phyloP scores from a whole-genome alignment of 2,113 vertebrate species.

The Menura novaehollandiae region DNA sequence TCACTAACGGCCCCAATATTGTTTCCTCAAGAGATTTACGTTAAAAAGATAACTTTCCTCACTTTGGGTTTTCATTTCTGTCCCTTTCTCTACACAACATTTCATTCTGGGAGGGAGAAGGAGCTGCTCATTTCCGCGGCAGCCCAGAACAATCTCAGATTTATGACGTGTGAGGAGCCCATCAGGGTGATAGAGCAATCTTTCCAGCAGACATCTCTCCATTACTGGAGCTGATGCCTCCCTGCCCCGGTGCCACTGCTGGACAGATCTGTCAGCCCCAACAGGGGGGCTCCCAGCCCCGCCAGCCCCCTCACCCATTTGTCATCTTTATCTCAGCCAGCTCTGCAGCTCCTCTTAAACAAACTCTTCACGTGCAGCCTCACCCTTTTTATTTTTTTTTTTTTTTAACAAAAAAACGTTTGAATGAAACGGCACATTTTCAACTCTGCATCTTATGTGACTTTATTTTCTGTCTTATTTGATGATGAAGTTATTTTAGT shows the following conservation, averaged over 20 bases:
- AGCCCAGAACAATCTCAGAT: conserved; percentile 71
- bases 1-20: neutral
- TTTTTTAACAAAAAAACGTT: neutral
- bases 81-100: conserved; percentile 57
- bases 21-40: conserved; percentile 58
- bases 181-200: conserved; percentile 79
- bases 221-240: conserved; percentile 73
- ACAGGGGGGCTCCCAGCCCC: conserved; percentile 15
- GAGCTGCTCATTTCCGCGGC: conserved; percentile 67
- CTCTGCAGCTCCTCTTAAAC: conserved; percentile 11
- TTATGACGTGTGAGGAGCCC: conserved; percentile 72
- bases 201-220: conserved; percentile 78
- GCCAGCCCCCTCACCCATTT: neutral
- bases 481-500: conserved; percentile 6
- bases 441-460: neutral
- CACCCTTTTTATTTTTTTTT: neutral
- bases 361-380: conserved; percentile 16
- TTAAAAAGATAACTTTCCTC: conserved; percentile 65
- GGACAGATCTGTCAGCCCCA: conserved; percentile 69
- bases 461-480: neutral
- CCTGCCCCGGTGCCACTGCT: conserved; percentile 62
- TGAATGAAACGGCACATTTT: neutral
- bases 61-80: conserved; percentile 59
- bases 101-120: conserved; percentile 66
- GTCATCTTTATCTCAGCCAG: conserved; percentile 56